These are phyloP conservation scores for Potorous gilbertii DNA, from an alignment of 2,797 vertebrate genomes.

Conservation along the genomic window DNA sequence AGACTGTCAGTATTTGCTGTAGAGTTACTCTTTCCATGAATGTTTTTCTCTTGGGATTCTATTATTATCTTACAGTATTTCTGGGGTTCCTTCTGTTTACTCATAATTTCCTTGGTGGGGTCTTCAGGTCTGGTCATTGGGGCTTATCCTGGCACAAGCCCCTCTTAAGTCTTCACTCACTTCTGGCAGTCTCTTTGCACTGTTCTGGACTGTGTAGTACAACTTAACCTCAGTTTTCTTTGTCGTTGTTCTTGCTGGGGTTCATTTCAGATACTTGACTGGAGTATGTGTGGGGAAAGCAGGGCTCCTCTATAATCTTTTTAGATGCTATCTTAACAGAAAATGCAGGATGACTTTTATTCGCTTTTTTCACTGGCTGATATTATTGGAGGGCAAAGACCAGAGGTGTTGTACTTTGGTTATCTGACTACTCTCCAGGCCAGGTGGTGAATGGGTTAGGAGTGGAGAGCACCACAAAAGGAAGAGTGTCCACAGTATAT, in stretches of 20 bases:
- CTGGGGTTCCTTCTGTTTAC: neutral
- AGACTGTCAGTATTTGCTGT: neutral
- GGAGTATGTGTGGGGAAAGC: neutral
- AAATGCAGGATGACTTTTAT: neutral
- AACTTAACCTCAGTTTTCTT: neutral
- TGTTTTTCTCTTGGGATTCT: neutral
- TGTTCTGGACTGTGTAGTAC: too few species aligned
- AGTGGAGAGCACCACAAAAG: too few species aligned
- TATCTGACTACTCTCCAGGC: neutral
- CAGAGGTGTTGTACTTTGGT: neutral
- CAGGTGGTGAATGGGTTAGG: too few species aligned
- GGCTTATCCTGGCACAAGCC: too few species aligned
- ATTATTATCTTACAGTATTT: neutral
- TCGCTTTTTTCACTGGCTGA: neutral
- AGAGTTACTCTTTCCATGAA: neutral
- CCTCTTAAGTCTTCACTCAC: neutral
- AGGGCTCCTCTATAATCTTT: neutral
- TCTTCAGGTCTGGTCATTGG: neutral
- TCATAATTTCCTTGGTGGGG: neutral
- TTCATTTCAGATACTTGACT: neutral
- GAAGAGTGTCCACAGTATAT: too few species aligned
- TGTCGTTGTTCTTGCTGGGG: neutral
- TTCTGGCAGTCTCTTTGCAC: neutral
- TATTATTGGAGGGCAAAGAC: neutral
- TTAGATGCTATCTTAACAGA: neutral